Evolutionary conservation across 2,888 invertebrate genomes (phyloP).

Genomic region (Pristionchus mayeri): DNA sequence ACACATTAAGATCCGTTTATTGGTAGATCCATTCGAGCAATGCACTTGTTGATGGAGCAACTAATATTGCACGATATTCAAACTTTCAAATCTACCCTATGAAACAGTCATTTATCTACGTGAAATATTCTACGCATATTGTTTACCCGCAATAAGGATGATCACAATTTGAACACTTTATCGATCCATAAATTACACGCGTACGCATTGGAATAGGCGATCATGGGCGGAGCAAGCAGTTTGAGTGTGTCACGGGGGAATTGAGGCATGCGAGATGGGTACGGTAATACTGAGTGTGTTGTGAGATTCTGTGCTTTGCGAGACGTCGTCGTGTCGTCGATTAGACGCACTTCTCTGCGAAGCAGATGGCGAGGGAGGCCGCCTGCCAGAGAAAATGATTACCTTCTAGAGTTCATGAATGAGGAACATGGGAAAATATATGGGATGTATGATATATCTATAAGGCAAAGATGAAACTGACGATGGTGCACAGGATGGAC

Average conservation of each 20-base stretch:
- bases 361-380: conserved; percentile 28
- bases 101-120: too few species aligned
- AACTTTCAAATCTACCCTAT: too few species aligned
- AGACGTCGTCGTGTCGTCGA: background rate
- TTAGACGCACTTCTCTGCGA: conserved; percentile 39
- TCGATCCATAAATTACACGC: conserved; percentile 37
- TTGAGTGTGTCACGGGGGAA: conserved; percentile 34
- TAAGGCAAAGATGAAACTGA: too few species aligned
- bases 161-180: background rate
- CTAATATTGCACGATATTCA: too few species aligned
- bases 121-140: too few species aligned
- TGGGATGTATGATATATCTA: too few species aligned
- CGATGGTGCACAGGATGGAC: conserved; percentile 36
- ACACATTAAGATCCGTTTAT: background rate
- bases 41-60: too few species aligned
- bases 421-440: too few species aligned
- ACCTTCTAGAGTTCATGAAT: background rate
- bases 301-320: conserved; percentile 21
- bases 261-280: background rate
- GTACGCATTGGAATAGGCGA: background rate
- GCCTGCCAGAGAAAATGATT: background rate
- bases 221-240: background rate
- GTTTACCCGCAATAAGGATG: too few species aligned
- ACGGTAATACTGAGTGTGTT: conserved; percentile 40
- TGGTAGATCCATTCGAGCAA: too few species aligned